phyloP scores from a whole-genome alignment of 2,797 vertebrate species.

The Eulemur mongoz region DNA sequence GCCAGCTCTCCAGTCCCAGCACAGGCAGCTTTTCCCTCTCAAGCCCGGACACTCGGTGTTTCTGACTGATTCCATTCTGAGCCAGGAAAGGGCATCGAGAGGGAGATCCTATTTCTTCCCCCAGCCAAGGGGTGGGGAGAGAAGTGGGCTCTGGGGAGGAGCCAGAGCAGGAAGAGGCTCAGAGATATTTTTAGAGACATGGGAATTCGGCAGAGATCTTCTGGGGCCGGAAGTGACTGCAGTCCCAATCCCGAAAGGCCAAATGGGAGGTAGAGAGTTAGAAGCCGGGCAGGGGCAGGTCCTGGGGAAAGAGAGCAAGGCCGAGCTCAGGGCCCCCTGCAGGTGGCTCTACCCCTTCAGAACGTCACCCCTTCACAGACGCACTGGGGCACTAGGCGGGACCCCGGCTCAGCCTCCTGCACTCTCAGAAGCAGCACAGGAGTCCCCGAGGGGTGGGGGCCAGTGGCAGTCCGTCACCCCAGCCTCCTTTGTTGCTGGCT shows the following conservation, averaged over 20 bases:
- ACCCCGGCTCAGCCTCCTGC: no score
- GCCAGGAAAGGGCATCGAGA: slow-evolving; percentile 6
- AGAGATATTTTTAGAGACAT: slow-evolving; percentile 73
- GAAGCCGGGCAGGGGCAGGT: background rate
- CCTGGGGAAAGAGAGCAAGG: background rate
- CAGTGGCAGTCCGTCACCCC: background rate
- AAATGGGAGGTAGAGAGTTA: background rate
- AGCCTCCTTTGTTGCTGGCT: slow-evolving; percentile 37
- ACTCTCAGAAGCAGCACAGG: background rate
- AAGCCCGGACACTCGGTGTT: slow-evolving; percentile 5
- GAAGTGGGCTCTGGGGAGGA: background rate
- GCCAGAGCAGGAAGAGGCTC: slow-evolving; percentile 26
- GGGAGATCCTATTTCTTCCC: slow-evolving; percentile 51
- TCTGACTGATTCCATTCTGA: slow-evolving; percentile 43
- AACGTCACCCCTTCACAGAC: background rate
- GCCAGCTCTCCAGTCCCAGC: slow-evolving; percentile 52
- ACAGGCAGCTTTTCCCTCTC: background rate
- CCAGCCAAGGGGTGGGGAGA: background rate
- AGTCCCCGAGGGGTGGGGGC: background rate
- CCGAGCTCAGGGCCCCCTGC: background rate
- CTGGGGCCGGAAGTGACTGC: slow-evolving; percentile 27
- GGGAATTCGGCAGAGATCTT: slow-evolving; percentile 62
- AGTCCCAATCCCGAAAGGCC: slow-evolving; percentile 42
- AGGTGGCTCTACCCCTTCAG: background rate
- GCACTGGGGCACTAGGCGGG: background rate